These are phyloP conservation scores for Aphrophora alni DNA, from an alignment of 2,888 invertebrate genomes.

Conservation along the genomic window DNA sequence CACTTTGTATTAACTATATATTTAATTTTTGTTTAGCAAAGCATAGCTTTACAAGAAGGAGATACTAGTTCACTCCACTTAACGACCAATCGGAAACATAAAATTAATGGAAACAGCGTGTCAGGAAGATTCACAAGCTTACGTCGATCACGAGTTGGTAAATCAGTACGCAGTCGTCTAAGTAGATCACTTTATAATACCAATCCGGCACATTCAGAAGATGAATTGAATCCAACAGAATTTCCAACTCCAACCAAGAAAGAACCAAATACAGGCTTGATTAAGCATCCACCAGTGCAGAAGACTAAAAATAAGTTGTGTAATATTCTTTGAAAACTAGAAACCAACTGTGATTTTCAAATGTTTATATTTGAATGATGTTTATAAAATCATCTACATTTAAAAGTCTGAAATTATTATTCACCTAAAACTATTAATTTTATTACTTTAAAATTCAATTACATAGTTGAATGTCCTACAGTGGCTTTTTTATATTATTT, in stretches of 20 bases:
- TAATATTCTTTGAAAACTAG: neutral
- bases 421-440: neutral
- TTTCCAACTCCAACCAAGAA: neutral
- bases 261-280: neutral
- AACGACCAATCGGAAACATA: neutral
- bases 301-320: neutral
- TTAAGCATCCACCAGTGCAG: neutral
- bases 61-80: neutral
- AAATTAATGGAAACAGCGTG: neutral
- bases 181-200: slow-evolving; percentile 62
- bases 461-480: too few species aligned
- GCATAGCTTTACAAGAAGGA: neutral
- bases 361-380: neutral
- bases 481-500: neutral
- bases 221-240: slow-evolving; percentile 28
- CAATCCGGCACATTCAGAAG: slow-evolving; percentile 48
- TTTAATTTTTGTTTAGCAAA: neutral
- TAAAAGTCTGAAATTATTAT: neutral
- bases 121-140: slow-evolving; percentile 51
- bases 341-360: neutral
- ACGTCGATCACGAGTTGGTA: slow-evolving; percentile 58
- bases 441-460: neutral
- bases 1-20: too few species aligned
- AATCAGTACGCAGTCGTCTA: slow-evolving; percentile 62
- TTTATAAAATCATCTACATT: neutral